These are phyloP conservation scores for Lagopus muta DNA, from an alignment of 2,113 vertebrate species.

Conservation along the genomic window DNA sequence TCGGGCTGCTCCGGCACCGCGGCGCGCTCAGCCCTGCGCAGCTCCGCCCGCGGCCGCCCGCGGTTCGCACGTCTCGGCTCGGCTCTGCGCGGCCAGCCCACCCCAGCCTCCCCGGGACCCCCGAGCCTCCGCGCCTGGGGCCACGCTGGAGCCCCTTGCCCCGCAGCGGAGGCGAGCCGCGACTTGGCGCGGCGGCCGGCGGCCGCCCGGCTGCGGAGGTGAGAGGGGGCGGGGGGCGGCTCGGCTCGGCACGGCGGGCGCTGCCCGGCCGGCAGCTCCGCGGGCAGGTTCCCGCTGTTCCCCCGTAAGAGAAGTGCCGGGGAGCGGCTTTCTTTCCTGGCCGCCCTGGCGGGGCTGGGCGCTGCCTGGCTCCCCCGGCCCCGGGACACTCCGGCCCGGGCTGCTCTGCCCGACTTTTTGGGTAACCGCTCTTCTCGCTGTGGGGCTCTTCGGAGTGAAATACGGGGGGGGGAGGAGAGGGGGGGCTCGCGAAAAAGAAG, in stretches of 20 bases:
- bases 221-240: slow-evolving; percentile 30
- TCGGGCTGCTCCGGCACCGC: slow-evolving; percentile 78
- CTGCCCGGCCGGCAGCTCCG: background rate
- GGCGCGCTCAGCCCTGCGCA: slow-evolving; percentile 65
- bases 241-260: background rate
- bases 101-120: background rate
- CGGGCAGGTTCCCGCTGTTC: background rate
- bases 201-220: background rate
- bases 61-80: background rate
- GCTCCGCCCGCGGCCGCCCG: background rate
- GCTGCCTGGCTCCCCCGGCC: background rate
- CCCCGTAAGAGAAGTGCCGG: background rate
- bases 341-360: slow-evolving; percentile 37
- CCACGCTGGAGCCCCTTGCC: slow-evolving; percentile 11
- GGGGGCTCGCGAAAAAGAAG: background rate
- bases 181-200: background rate
- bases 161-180: slow-evolving; percentile 1
- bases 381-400: slow-evolving; percentile 31
- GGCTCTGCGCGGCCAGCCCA: background rate
- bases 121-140: background rate
- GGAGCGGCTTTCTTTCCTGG: background rate
- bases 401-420: slow-evolving; percentile 11
- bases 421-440: background rate
- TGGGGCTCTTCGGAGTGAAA: slow-evolving; percentile 44
- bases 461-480: background rate